These are phyloP conservation scores for Liparis tanakae DNA, from an alignment of 2,797 vertebrate genomes.

Conservation along the genomic window DNA sequence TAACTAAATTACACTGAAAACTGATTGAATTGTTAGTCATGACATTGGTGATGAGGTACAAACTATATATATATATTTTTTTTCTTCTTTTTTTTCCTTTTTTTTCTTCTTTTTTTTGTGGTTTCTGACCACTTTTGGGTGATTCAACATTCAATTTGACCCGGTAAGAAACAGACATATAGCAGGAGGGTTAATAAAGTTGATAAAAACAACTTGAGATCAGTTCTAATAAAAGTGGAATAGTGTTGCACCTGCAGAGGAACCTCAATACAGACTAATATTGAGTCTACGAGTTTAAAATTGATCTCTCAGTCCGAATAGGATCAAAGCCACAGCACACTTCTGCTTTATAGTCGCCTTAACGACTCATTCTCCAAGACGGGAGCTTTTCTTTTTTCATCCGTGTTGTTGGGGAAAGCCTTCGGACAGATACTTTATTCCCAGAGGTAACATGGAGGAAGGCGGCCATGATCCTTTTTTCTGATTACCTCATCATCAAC, in stretches of 20 bases:
- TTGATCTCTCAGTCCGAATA: constrained; percentile 12
- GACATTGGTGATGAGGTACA: too few relatives aligned
- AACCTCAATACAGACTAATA: constrained; percentile 5
- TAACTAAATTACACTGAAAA: too few relatives aligned
- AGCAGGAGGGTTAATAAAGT: too few relatives aligned
- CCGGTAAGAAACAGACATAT: too few relatives aligned
- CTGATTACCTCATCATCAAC: constrained; percentile 38
- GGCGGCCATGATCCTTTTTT: constrained; percentile 36
- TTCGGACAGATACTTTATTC: constrained; percentile 16
- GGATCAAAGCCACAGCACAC: constrained; percentile 12
- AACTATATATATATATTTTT: too few relatives aligned
- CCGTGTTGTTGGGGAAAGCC: neutral
- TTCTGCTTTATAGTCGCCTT: neutral
- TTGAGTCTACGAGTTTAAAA: constrained; percentile 14
- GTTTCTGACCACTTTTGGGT: too few relatives aligned
- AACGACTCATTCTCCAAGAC: neutral
- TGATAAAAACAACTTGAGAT: neutral
- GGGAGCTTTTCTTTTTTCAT: constrained; percentile 13
- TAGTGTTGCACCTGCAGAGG: constrained; percentile 13
- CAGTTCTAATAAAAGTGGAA: neutral
- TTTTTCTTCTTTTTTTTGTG: too few relatives aligned
- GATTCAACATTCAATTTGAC: too few relatives aligned
- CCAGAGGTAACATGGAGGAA: neutral
- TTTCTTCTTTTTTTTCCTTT: too few relatives aligned
- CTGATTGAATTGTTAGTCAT: too few relatives aligned